Evolutionary conservation across 2,888 invertebrate genomes (phyloP), one percentile per base, ranked within the genome.

Genomic region (Azorinus chamasolen): DNA sequence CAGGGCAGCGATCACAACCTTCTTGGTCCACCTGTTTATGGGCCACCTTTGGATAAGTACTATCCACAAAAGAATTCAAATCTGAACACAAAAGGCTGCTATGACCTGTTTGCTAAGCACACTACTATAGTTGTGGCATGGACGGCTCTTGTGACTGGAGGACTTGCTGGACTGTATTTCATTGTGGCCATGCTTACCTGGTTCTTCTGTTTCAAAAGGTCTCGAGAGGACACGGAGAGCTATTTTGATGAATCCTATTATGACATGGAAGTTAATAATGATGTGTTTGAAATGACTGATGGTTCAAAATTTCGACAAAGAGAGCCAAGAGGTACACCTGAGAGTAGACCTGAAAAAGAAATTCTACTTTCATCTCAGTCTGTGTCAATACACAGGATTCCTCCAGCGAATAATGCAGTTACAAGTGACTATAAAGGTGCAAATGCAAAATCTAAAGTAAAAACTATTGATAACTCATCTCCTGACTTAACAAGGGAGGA

Each of bases 151-250:
- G 66, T 54, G 0, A 70, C 65, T 43, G 80, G 80, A 20, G 46
- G 66, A 18, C 45, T 80, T 22, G 76, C 73, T 2, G 76, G 58
- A 41, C 46, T 77, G 2, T 77, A 80, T 54, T 77, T 80, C 32
- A 14, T 77, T 8, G 64, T 64, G 24, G 73, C 74, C 3, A 77
- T 77, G 73, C 70, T 80, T 12, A 80, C 80, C 0, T 80, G 80
- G 80, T 66, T 77, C 16, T 80, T 77, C 63, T 76, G 80, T 58
- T 80, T 77, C 27, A 80, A 80, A 59, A 73, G 73, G 43, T 58
- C 46, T 22, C 65, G 65, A 37, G 78, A 78, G 20, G 69, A 46
- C 32, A 53, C 65, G 57, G 73, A 70, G 22, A 55, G 62, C 48
- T 71, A 62, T 54, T 39, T 55, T 2, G 64, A 59, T 10, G 79